Percentiles rank a stretch among this genome's conserved stretches.
These are phyloP conservation scores for Austrolebias charrua DNA, from an alignment of 2,797 vertebrate genomes.

Conservation along the genomic window DNA sequence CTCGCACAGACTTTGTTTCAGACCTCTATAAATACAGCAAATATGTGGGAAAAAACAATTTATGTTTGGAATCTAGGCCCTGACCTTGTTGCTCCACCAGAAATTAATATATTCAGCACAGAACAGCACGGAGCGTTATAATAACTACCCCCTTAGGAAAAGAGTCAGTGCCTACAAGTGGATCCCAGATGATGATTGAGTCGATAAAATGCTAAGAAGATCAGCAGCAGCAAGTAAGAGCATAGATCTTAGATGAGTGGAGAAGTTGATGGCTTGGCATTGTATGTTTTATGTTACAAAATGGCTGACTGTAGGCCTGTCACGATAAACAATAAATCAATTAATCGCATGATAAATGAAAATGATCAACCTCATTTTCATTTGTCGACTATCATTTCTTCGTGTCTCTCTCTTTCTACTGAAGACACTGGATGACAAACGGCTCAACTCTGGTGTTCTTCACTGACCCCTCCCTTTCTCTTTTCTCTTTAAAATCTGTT, in stretches of 20 bases:
- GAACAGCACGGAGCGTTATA: background rate
- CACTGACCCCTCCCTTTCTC: too few species aligned
- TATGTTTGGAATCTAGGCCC: conserved; percentile 9
- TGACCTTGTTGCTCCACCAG: conserved; percentile 14
- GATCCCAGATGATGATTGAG: conserved; percentile 12
- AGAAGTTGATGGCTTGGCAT: background rate
- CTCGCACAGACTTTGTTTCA: conserved; percentile 3
- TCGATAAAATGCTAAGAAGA: background rate
- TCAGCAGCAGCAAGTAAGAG: conserved; percentile 11
- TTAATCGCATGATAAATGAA: too few species aligned
- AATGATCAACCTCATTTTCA: too few species aligned
- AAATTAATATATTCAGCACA: conserved; percentile 6
- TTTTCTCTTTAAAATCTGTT: too few species aligned
- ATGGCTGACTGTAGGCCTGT: background rate
- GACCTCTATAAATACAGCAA: background rate
- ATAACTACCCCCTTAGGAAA: conserved; percentile 4
- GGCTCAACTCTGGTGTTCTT: too few species aligned
- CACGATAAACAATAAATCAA: too few species aligned
- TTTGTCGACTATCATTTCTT: too few species aligned
- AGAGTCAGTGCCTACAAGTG: conserved; percentile 13
- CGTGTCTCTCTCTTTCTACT: too few species aligned
- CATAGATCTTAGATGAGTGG: background rate
- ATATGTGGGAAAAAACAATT: conserved; percentile 9
- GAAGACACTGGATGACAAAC: too few species aligned
- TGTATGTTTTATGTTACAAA: background rate